Evolutionary conservation across 2,888 invertebrate species (phyloP).

Genomic region (Xestoiulus laeticollis): DNA sequence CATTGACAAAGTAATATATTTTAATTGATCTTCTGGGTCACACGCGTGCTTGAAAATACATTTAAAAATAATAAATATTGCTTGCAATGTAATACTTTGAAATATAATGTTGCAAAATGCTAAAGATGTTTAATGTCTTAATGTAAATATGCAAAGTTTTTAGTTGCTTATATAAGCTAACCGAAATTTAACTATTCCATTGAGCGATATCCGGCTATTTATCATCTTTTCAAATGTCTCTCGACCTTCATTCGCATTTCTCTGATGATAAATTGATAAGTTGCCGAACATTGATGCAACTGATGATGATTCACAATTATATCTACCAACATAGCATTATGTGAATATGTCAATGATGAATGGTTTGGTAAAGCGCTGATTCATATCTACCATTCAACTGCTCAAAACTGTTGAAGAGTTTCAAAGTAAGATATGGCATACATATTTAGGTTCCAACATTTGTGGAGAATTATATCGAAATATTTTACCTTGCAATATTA

Average conservation of each 20-base stretch:
- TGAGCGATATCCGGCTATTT: neutral
- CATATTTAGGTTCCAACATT: neutral
- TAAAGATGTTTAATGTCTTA: too few species aligned
- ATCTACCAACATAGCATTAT: neutral
- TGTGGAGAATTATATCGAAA: neutral
- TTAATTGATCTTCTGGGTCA: too few species aligned
- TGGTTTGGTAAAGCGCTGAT: neutral
- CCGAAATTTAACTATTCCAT: neutral
- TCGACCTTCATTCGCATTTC: neutral
- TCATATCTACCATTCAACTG: neutral
- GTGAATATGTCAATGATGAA: neutral
- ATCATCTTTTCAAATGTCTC: neutral
- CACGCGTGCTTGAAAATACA: too few species aligned
- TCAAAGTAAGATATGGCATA: neutral
- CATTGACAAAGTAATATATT: too few species aligned
- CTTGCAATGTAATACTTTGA: too few species aligned
- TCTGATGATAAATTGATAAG: conserved; percentile 15
- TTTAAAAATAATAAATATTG: too few species aligned
- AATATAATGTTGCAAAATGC: too few species aligned
- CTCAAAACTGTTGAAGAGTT: neutral
- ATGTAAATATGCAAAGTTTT: too few species aligned
- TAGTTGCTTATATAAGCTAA: too few species aligned
- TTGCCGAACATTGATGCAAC: neutral
- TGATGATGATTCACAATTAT: neutral
- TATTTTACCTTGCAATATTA: too few species aligned